Percentiles rank a stretch among this genome's conserved stretches.
Evolutionary conservation across 2,888 invertebrate species (phyloP).

Genomic region (Odontocerum albicorne): DNA sequence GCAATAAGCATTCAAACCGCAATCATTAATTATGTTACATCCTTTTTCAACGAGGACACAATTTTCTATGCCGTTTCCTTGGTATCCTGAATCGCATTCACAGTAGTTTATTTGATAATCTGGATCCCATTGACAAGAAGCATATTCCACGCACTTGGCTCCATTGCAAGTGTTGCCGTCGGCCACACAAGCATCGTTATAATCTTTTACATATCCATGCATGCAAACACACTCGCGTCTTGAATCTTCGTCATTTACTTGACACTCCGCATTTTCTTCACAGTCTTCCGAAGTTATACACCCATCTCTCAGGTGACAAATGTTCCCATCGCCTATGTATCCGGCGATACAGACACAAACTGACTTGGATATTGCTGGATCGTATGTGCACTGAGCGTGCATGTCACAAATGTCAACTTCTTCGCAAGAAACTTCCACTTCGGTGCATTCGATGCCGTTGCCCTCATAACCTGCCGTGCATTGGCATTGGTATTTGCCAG

Average conservation of each 20-base stretch:
- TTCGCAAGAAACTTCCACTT: conserved; percentile 59
- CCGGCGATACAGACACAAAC: conserved; percentile 79
- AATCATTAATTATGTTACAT: conserved; percentile 76
- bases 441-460: conserved; percentile 75
- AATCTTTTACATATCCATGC: conserved; percentile 70
- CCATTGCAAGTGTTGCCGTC: conserved; percentile 62
- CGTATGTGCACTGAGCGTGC: conserved; percentile 75
- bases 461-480: conserved; percentile 86
- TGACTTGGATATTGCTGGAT: conserved; percentile 64
- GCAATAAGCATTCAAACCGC: conserved; percentile 80
- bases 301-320: conserved; percentile 68
- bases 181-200: conserved; percentile 63
- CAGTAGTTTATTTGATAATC: conserved; percentile 72
- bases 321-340: conserved; percentile 79
- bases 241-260: conserved; percentile 50
- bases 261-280: conserved; percentile 71
- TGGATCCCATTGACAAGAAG: conserved; percentile 72
- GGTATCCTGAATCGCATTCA: conserved; percentile 78
- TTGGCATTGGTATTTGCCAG: conserved; percentile 65
- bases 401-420: conserved; percentile 66
- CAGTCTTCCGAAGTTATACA: conserved; percentile 69
- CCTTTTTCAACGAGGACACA: conserved; percentile 64
- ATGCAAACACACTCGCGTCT: conserved; percentile 77
- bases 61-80: conserved; percentile 71
- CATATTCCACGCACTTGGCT: conserved; percentile 66